Percentiles rank a stretch among this genome's conserved stretches.
Conservation (phyloP, 2,797 vertebrate genomes). For the Tenualosa thibaudeaui region DNA sequence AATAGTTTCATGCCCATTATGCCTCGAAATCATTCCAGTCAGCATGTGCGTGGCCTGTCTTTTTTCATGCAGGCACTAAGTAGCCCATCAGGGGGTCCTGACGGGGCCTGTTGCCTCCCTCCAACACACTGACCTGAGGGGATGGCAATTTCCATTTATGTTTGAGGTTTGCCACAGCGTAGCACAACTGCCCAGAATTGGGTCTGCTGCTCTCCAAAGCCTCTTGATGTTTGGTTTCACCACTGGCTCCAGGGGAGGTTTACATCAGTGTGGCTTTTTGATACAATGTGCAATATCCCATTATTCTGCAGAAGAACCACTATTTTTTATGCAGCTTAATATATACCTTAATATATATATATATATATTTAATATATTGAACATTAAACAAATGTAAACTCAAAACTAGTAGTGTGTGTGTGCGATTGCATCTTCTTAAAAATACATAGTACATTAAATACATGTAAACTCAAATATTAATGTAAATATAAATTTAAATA, state of each 20-base stretch:
- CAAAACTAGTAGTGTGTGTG: background rate
- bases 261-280: background rate
- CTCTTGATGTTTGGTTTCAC: constrained; percentile 21
- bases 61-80: constrained; percentile 21
- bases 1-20: background rate
- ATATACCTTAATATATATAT: too few relatives aligned
- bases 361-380: background rate
- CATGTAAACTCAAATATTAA: too few relatives aligned
- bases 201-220: background rate
- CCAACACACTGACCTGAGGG: background rate
- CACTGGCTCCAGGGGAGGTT: background rate
- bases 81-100: constrained; percentile 24
- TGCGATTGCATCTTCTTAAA: too few relatives aligned
- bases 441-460: too few relatives aligned
- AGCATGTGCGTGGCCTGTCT: background rate
- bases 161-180: background rate
- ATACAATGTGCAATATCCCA: background rate
- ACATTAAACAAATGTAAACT: background rate
- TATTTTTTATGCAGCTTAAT: too few relatives aligned
- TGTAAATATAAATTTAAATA: too few relatives aligned
- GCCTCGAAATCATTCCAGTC: background rate
- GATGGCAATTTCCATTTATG: constrained; percentile 9
- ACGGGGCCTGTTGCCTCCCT: background rate
- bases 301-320: background rate
- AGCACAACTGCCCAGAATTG: background rate